These are phyloP conservation scores for Syngnathoides biaculeatus DNA, from an alignment of 2,113 vertebrate species.

Conservation along the genomic window DNA sequence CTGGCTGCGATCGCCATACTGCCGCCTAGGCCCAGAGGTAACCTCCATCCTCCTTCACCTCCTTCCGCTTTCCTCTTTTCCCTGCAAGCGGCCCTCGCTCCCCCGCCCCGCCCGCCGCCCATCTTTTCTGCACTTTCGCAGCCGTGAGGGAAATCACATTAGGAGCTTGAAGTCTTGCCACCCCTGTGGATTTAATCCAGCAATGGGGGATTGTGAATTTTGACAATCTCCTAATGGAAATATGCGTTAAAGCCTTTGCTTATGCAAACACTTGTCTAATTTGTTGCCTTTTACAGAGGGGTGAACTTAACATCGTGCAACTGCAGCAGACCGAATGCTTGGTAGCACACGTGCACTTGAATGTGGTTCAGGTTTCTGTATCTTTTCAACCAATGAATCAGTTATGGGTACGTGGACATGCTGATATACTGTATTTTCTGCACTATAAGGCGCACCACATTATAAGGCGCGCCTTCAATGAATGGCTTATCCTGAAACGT, in stretches of 20 bases:
- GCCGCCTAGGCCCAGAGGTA: conserved; percentile 4
- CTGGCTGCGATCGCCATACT: conserved; percentile 20
- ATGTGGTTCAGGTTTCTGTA: neutral
- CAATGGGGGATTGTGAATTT: conserved; percentile 62
- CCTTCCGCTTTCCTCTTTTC: conserved; percentile 6
- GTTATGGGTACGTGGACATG: neutral
- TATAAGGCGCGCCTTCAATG: too few species aligned
- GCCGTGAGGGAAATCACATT: conserved; percentile 71
- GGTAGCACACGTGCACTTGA: too few species aligned
- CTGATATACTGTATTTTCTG: too few species aligned
- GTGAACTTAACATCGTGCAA: neutral
- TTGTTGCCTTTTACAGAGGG: conserved; percentile 5
- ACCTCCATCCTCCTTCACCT: conserved; percentile 6
- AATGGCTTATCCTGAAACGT: too few species aligned
- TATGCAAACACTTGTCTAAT: conserved; percentile 40
- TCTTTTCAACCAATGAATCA: neutral
- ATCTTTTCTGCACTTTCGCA: conserved; percentile 6
- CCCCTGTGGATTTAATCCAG: conserved; percentile 62
- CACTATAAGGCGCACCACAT: too few species aligned
- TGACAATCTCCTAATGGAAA: conserved; percentile 73
- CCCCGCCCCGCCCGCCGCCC: conserved; percentile 6
- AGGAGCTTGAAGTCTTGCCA: conserved; percentile 53
- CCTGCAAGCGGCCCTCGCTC: conserved; percentile 10
- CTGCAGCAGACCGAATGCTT: neutral
- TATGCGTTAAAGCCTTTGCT: conserved; percentile 51